Evolutionary conservation across 2,113 vertebrate species (phyloP).

Genomic region (Pipra filicauda): DNA sequence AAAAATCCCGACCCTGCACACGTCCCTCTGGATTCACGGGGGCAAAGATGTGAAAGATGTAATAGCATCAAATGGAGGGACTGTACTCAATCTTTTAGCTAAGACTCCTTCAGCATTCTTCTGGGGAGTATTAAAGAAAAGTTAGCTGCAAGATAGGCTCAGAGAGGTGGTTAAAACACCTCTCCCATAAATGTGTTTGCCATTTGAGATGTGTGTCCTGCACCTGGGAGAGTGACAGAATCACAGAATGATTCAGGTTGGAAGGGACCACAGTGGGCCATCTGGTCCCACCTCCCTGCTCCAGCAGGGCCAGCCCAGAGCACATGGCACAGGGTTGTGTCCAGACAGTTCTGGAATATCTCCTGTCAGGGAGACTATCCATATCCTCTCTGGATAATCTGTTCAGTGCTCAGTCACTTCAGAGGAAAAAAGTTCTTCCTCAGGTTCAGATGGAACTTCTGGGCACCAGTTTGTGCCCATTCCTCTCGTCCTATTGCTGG

Average conservation of each 20-base stretch:
- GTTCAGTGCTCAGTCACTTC: not conserved
- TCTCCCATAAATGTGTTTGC: not conserved
- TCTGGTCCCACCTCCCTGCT: not conserved
- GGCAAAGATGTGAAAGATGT: not conserved
- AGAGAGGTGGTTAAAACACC: not conserved
- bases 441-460: not conserved
- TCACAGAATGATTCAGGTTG: not conserved
- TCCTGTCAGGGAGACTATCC: not conserved
- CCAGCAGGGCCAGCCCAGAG: not conserved
- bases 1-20: not conserved
- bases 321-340: not conserved
- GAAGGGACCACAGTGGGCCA: not conserved
- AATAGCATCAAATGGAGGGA: not conserved
- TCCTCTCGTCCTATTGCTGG: not conserved
- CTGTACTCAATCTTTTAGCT: not conserved
- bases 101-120: not conserved
- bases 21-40: not conserved
- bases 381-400: not conserved
- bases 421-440: not conserved
- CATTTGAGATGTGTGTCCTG: not conserved
- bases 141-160: not conserved
- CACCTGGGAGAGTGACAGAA: not conserved
- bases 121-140: not conserved
- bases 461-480: not conserved
- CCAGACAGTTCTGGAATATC: not conserved